Percentiles rank a stretch among this genome's conserved stretches.
phyloP scores from a whole-genome alignment of 1,140 invertebrate genomes.

The Lepeophtheirus salmonis region DNA sequence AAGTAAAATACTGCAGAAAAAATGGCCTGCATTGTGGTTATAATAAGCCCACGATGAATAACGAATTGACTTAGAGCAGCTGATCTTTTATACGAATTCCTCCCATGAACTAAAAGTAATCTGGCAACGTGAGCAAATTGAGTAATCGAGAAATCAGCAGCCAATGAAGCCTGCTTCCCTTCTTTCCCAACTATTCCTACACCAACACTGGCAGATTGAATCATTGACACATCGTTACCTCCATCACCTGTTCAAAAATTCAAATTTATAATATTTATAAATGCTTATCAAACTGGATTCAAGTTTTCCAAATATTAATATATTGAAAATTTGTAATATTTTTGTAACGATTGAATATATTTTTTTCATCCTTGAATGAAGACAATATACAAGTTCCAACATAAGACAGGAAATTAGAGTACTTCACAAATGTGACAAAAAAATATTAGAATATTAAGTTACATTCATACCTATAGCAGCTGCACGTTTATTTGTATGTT shows the following conservation, averaged over 20 bases:
- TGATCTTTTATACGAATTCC: conserved; percentile 86
- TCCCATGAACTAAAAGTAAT: conserved; percentile 79
- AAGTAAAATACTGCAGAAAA: conserved; percentile 98
- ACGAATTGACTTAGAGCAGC: conserved; percentile 93
- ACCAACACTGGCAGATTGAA: conserved; percentile 40
- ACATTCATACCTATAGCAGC: conserved; percentile 23
- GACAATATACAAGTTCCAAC: too few relatives aligned
- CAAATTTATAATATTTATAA: background rate
- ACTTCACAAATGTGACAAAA: background rate
- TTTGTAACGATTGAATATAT: too few relatives aligned
- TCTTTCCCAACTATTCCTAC: conserved; percentile 85
- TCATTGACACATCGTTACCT: conserved; percentile 40
- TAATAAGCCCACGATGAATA: conserved; percentile 93
- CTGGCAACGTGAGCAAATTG: conserved; percentile 62
- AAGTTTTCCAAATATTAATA: background rate
- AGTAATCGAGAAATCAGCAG: conserved; percentile 93
- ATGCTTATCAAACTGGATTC: background rate
- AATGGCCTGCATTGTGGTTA: conserved; percentile 95
- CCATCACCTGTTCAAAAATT: conserved; percentile 32
- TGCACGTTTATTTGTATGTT: conserved; percentile 43
- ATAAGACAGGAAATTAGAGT: too few relatives aligned
- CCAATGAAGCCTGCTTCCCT: conserved; percentile 84
- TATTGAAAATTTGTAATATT: background rate
- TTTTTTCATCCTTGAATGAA: too few relatives aligned
- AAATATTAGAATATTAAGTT: background rate